Percentiles rank a stretch among this genome's conserved stretches.
phyloP scores from a whole-genome alignment of 2,888 invertebrate genomes.

The Cyclophora albipunctata region DNA sequence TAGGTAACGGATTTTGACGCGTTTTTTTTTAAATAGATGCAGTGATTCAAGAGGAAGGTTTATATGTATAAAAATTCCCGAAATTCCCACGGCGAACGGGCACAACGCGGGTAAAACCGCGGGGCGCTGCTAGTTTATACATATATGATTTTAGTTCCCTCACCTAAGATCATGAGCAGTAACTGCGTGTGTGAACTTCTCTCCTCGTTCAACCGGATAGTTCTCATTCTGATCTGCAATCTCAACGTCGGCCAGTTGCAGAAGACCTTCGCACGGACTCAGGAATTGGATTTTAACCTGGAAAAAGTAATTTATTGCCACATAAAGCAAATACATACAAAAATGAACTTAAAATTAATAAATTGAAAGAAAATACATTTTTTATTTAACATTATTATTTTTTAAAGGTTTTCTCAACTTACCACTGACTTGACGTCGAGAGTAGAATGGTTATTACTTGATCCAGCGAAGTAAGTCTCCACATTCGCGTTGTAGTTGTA shows the following conservation, averaged over 20 bases:
- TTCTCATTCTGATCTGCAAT: constrained; percentile 76
- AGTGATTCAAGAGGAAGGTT: too few species aligned
- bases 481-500: constrained; percentile 84
- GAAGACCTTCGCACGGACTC: constrained; percentile 82
- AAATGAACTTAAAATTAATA: neutral
- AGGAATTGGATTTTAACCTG: constrained; percentile 78
- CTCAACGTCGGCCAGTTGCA: constrained; percentile 77
- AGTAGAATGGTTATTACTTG: constrained; percentile 82
- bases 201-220: constrained; percentile 65
- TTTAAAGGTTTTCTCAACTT: constrained; percentile 18
- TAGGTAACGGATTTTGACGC: too few species aligned
- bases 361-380: neutral
- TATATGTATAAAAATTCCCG: too few species aligned
- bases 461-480: constrained; percentile 81
- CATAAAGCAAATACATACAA: neutral
- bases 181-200: constrained; percentile 74
- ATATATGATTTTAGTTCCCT: too few species aligned
- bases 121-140: too few species aligned
- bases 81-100: too few species aligned
- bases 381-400: neutral
- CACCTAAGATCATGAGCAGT: constrained; percentile 73
- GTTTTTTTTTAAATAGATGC: too few species aligned
- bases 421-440: constrained; percentile 77
- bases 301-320: constrained; percentile 4
- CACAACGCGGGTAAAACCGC: too few species aligned